phyloP scores from a whole-genome alignment of 1,140 invertebrate genomes.

The Drosophila athabasca region DNA sequence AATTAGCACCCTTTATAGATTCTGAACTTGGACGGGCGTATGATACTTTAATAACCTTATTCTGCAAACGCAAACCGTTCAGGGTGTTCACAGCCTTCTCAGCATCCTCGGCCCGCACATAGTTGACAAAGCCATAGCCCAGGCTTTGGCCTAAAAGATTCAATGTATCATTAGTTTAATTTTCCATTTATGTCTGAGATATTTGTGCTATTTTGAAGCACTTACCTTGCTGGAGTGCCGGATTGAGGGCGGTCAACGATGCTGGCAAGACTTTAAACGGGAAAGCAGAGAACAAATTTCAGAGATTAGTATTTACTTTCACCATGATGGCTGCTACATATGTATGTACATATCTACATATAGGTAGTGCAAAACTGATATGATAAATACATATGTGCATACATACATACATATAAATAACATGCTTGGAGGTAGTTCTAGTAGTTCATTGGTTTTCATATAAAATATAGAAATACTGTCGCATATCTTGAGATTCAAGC shows the following conservation, averaged over 20 bases:
- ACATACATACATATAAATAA: too few species aligned
- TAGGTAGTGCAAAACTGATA: too few species aligned
- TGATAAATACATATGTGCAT: too few species aligned
- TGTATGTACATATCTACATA: too few species aligned
- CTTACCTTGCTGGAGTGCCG: slow-evolving; percentile 80
- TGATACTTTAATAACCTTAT: slow-evolving; percentile 96
- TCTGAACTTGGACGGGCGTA: slow-evolving; percentile 94
- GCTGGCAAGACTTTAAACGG: slow-evolving; percentile 74
- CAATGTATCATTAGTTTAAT: not conserved
- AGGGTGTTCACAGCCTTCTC: slow-evolving; percentile 93
- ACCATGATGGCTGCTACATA: too few species aligned
- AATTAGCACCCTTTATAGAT: slow-evolving; percentile 94
- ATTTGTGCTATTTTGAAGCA: not conserved
- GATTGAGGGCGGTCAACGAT: slow-evolving; percentile 81
- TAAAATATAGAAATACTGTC: too few species aligned
- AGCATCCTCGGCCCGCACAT: slow-evolving; percentile 92
- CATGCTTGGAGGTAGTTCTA: too few species aligned
- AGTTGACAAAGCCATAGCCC: slow-evolving; percentile 96
- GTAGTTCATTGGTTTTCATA: too few species aligned
- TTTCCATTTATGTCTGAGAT: not conserved
- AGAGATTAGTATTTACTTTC: too few species aligned
- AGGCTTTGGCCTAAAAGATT: slow-evolving; percentile 90
- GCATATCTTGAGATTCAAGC: too few species aligned
- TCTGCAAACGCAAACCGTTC: slow-evolving; percentile 93
- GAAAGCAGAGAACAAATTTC: not conserved